These are phyloP conservation scores for Bos indicus DNA, from an alignment of 2,113 vertebrate genomes.

Conservation along the genomic window DNA sequence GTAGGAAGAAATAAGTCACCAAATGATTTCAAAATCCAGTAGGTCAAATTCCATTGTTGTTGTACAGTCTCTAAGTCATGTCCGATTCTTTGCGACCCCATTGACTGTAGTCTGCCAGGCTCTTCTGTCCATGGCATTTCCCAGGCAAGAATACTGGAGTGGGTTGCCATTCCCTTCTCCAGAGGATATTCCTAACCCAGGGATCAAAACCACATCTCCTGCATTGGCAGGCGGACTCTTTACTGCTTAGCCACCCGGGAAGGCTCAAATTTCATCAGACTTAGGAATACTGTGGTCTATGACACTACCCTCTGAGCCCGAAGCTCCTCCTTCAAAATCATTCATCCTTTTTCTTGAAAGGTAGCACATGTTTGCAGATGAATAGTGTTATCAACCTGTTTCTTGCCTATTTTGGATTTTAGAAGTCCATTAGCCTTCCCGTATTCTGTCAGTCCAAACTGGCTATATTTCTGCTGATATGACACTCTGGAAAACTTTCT, in stretches of 20 bases:
- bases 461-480: background rate
- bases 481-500: slow-evolving; percentile 28
- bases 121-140: background rate
- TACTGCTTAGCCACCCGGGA: background rate
- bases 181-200: background rate
- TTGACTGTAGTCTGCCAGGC: background rate
- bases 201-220: background rate
- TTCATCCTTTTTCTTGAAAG: background rate
- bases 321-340: background rate
- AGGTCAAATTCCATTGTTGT: background rate
- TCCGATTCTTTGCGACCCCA: background rate
- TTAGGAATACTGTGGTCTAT: background rate
- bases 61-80: background rate
- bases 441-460: background rate
- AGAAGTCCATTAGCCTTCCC: background rate
- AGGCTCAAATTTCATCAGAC: background rate
- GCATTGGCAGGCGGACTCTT: background rate
- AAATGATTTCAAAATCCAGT: background rate
- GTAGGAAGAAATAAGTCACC: background rate
- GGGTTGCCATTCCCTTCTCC: background rate
- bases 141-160: background rate
- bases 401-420: background rate
- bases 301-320: background rate
- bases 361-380: background rate
- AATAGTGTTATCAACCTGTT: background rate